Evolutionary conservation across 2,113 vertebrate species (phyloP).

Genomic region (Piprites chloris): DNA sequence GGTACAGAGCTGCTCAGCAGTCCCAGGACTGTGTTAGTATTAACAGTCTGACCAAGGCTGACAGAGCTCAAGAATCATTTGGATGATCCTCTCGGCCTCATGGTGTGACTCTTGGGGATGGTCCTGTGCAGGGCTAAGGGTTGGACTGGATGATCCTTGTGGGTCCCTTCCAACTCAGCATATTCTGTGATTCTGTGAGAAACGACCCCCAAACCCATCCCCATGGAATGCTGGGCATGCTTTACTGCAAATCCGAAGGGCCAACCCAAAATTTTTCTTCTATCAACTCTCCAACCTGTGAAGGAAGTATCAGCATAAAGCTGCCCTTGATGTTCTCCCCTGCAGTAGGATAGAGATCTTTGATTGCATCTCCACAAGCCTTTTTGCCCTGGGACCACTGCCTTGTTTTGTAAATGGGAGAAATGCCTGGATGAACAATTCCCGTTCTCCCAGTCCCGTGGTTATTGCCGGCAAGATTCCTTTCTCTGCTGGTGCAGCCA

Average conservation of each 20-base stretch:
- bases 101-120: neutral
- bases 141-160: neutral
- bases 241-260: neutral
- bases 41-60: neutral
- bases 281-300: neutral
- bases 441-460: neutral
- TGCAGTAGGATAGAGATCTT: neutral
- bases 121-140: neutral
- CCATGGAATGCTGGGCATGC: rapidly evolving
- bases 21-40: neutral
- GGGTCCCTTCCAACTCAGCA: neutral
- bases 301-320: neutral
- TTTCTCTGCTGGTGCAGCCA: neutral
- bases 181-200: neutral
- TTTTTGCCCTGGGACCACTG: neutral
- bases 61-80: neutral
- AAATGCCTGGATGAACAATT: neutral
- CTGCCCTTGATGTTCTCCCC: neutral
- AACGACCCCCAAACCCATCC: neutral
- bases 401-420: neutral
- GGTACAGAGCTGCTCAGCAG: neutral
- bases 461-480: neutral
- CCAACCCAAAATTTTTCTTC: neutral
- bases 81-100: neutral
- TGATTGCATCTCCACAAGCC: neutral